A percentile compares a stretch with the other conserved stretches of the same genome.
Conservation (phyloP, 2,113 vertebrate species). For the Scomber japonicus region DNA sequence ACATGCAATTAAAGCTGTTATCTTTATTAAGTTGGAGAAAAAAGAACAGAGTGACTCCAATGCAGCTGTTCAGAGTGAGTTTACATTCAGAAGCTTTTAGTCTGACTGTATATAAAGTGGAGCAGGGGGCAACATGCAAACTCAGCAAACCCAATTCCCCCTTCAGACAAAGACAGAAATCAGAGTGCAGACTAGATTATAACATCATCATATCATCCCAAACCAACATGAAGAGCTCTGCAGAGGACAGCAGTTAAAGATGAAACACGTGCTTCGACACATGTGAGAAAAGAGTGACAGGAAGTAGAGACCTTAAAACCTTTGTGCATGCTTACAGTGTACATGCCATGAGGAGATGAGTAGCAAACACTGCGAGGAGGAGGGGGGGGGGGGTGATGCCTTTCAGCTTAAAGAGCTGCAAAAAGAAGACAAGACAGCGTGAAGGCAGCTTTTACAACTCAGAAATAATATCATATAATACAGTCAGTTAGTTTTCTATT, state of each 20-base stretch:
- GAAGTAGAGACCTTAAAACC: conserved; percentile 42
- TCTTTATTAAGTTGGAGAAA: neutral
- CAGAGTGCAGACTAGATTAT: neutral
- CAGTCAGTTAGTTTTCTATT: neutral
- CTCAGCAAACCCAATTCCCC: neutral
- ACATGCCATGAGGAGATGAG: conserved; percentile 58
- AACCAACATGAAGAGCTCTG: neutral
- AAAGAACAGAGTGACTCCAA: too few relatives aligned
- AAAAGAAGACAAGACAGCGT: conserved; percentile 62
- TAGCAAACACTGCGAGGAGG: conserved; percentile 33
- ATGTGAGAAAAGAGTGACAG: conserved; percentile 22
- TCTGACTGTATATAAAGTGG: neutral
- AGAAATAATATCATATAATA: neutral
- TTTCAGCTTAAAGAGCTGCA: conserved; percentile 63
- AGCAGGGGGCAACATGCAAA: neutral
- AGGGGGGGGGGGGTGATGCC: conserved; percentile 3
- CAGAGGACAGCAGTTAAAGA: neutral
- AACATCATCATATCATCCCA: neutral
- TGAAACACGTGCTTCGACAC: neutral
- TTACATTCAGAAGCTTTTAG: neutral
- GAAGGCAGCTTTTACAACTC: conserved; percentile 13
- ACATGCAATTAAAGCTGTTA: conserved; percentile 3
- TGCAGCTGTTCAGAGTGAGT: too few relatives aligned
- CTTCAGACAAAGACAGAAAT: neutral
- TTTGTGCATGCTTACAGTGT: conserved; percentile 64